Evolutionary conservation across 2,113 vertebrate genomes (phyloP).

Genomic region (Gymnocephalus cernua): DNA sequence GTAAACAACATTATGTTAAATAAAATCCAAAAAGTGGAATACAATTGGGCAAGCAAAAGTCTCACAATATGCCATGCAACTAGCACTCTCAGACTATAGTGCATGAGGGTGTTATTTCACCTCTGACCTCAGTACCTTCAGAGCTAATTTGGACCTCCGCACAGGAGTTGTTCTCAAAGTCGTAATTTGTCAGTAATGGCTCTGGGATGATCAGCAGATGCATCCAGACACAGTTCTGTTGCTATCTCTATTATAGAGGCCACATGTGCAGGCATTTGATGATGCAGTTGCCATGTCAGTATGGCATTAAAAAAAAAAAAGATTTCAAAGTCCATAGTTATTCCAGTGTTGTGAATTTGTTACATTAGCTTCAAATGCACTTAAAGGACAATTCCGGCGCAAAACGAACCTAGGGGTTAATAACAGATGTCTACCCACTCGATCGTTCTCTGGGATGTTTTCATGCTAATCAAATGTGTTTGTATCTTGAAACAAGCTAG

Average conservation of each 20-base stretch:
- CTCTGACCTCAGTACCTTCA: conserved; percentile 36
- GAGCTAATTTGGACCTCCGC: conserved; percentile 27
- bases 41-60: conserved; percentile 24
- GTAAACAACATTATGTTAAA: conserved; percentile 70
- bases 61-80: conserved; percentile 21
- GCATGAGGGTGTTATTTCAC: conserved; percentile 16
- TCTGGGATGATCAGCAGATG: conserved; percentile 38
- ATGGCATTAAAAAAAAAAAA: background rate
- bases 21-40: conserved; percentile 36
- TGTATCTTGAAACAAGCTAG: no score
- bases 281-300: conserved; percentile 7
- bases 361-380: conserved; percentile 44
- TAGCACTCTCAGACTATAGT: conserved; percentile 42
- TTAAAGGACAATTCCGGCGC: no score
- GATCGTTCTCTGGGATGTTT: no score
- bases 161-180: background rate
- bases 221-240: conserved; percentile 27
- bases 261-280: conserved; percentile 15
- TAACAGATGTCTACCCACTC: no score
- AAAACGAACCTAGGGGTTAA: no score
- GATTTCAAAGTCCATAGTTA: conserved; percentile 34
- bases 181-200: conserved; percentile 1
- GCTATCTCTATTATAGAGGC: conserved; percentile 16
- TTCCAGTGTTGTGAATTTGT: conserved; percentile 74
- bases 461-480: no score